These are phyloP conservation scores for Elgaria multicarinata DNA, from an alignment of 2,113 vertebrate genomes.

Conservation along the genomic window DNA sequence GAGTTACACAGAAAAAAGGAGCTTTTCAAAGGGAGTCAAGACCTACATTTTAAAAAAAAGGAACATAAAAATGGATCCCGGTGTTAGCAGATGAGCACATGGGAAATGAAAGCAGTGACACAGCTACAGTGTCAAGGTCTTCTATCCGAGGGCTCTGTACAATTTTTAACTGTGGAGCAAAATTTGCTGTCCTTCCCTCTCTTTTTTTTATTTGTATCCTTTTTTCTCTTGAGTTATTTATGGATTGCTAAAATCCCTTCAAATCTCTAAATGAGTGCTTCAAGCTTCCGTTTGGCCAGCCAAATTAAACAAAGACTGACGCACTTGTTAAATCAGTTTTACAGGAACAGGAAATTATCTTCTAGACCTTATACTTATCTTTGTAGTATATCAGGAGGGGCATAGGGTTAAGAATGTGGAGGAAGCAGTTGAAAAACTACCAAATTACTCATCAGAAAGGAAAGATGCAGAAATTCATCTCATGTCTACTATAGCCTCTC, in stretches of 20 bases:
- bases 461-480: neutral
- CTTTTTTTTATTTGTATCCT: too few relatives aligned
- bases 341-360: neutral
- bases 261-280: neutral
- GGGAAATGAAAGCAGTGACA: constrained; percentile 16
- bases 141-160: neutral
- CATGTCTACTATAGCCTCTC: neutral
- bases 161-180: neutral
- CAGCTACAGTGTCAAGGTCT: neutral
- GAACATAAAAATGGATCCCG: neutral
- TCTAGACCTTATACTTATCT: neutral
- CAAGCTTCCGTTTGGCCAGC: constrained; percentile 20
- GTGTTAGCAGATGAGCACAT: neutral
- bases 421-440: neutral
- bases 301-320: constrained; percentile 43
- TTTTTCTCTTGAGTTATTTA: constrained; percentile 21
- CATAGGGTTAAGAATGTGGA: neutral
- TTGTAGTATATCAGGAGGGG: neutral
- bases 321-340: neutral
- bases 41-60: neutral
- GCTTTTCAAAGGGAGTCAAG: neutral
- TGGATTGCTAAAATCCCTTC: constrained; percentile 11
- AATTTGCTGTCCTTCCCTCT: neutral
- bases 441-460: neutral
- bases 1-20: neutral